A percentile compares a stretch with the other conserved stretches of the same genome.
These are phyloP conservation scores for Drosophila buzzatii DNA, from an alignment of 2,888 invertebrate genomes.

Conservation along the genomic window DNA sequence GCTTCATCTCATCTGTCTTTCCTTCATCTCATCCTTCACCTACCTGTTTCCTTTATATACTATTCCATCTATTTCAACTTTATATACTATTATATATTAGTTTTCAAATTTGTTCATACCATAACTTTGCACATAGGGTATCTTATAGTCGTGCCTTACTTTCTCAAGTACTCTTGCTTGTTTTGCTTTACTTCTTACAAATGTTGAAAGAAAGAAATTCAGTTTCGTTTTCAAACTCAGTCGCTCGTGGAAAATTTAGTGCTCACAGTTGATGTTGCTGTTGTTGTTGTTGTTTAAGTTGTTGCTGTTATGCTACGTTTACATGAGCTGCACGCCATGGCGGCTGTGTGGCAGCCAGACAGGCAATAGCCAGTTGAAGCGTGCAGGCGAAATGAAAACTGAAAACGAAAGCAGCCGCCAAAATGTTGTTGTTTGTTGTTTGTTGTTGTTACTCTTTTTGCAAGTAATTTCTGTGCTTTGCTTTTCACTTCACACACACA, in stretches of 20 bases:
- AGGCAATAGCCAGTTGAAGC: conserved; percentile 71
- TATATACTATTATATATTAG: too few species aligned
- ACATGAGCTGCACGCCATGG: conserved; percentile 62
- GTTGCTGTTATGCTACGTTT: conserved; percentile 58
- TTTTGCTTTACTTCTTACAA: conserved; percentile 13
- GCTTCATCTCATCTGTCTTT: too few species aligned
- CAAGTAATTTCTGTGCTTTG: conserved; percentile 61
- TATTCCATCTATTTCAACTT: too few species aligned
- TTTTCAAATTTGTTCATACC: too few species aligned
- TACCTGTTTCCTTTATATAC: too few species aligned
- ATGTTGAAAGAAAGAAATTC: conserved; percentile 65
- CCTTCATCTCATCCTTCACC: too few species aligned
- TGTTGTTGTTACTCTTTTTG: conserved; percentile 36
- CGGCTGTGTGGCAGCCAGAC: conserved; percentile 29
- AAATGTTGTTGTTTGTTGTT: conserved; percentile 20
- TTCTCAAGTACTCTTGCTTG: neutral
- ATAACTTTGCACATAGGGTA: neutral
- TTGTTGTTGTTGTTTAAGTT: conserved; percentile 7
- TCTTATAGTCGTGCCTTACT: neutral
- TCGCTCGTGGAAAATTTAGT: conserved; percentile 81
- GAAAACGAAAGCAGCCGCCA: conserved; percentile 70
- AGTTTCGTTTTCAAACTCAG: conserved; percentile 77
- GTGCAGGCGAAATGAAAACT: conserved; percentile 70
- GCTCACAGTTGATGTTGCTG: conserved; percentile 45
- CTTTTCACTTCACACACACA: conserved; percentile 71